Evolutionary conservation across 35 echinoderm and acorn worm species (phyloP).

Genomic region (Acanthaster planci): DNA sequence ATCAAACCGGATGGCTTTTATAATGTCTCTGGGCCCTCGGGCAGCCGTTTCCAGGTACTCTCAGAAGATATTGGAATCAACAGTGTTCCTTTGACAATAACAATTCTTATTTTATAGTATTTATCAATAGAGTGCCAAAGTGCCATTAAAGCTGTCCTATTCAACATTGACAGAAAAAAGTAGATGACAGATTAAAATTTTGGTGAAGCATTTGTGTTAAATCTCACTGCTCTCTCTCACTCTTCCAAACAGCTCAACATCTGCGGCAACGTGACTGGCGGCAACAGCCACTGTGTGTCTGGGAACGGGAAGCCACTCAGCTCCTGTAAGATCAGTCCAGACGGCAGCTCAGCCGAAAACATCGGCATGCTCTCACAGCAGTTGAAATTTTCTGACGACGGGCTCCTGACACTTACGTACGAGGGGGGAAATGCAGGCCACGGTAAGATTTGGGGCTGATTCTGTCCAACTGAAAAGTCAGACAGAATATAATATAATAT

Average conservation of each 20-base stretch:
- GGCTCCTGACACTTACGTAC: slow-evolving; percentile 72
- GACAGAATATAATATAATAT: no score
- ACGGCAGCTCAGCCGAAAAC: neutral
- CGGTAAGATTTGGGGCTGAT: slow-evolving; percentile 50
- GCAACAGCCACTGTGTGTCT: neutral
- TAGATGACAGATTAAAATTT: no score
- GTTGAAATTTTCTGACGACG: slow-evolving; percentile 76
- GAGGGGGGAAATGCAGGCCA: neutral
- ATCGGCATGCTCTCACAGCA: slow-evolving; percentile 40
- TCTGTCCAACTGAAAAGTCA: no score
- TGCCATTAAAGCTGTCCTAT: no score
- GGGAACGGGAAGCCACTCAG: neutral
- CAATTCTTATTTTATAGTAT: neutral
- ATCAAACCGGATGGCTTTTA: slow-evolving; percentile 39
- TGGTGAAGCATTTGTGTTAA: no score
- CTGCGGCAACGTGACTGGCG: slow-evolving; percentile 44
- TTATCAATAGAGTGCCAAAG: no score
- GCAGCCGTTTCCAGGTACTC: slow-evolving; percentile 21
- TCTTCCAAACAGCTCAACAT: slow-evolving; percentile 66
- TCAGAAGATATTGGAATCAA: no score
- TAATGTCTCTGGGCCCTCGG: slow-evolving; percentile 20
- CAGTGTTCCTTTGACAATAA: neutral
- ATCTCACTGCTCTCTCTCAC: no score
- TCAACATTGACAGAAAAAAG: no score
- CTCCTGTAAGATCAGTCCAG: slow-evolving; percentile 2